Percentiles rank a stretch among this genome's conserved stretches.
Conservation (phyloP, 2,888 invertebrate species). For the Erpobdella octoculata region DNA sequence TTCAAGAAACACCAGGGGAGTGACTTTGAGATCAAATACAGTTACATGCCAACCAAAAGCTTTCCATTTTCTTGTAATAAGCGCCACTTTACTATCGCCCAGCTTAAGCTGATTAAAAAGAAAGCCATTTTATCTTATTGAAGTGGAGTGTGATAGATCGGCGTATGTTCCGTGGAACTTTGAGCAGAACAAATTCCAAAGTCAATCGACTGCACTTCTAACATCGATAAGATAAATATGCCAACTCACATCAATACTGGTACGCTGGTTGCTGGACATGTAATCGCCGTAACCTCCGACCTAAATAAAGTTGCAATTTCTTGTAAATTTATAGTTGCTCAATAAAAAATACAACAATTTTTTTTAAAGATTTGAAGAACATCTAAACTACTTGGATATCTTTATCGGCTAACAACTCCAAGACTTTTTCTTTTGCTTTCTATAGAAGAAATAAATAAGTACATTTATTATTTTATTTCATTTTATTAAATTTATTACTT, state of each 20-base stretch:
- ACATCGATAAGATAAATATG: no score
- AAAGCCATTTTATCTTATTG: no score
- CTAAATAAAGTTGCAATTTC: neutral
- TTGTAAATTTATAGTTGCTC: neutral
- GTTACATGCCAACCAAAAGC: no score
- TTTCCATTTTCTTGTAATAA: no score
- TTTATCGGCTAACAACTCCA: conserved; percentile 83
- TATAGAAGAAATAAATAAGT: conserved; percentile 22
- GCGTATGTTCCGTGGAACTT: no score
- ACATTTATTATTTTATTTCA: no score
- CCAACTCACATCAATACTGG: conserved; percentile 28
- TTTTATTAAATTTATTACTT: no score
- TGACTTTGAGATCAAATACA: no score
- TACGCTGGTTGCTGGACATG: conserved; percentile 18
- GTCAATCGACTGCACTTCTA: neutral
- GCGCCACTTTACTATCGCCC: no score
- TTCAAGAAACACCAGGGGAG: no score
- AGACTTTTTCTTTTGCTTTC: conserved; percentile 78
- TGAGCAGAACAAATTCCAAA: neutral
- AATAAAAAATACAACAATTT: neutral
- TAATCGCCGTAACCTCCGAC: conserved; percentile 13
- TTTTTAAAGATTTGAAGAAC: neutral
- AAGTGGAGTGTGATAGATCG: neutral
- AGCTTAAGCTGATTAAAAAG: no score
- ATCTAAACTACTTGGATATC: conserved; percentile 57